phyloP scores from a whole-genome alignment of 2,797 vertebrate species.

The Takifugu rubripes region DNA sequence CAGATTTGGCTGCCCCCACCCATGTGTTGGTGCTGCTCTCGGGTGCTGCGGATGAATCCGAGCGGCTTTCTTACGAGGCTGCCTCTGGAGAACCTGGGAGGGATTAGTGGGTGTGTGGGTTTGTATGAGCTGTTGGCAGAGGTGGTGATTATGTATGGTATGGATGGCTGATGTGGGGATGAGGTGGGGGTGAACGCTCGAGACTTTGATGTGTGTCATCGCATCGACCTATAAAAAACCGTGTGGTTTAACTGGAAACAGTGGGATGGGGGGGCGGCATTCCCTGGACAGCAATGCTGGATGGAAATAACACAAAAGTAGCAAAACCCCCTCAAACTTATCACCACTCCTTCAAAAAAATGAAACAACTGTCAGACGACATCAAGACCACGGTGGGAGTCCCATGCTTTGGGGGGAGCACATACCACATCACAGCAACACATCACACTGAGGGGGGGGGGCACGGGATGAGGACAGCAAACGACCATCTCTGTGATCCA shows the following conservation, averaged over 20 bases:
- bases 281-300: slow-evolving; percentile 58
- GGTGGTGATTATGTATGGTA: slow-evolving; percentile 32
- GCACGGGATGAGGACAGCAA: slow-evolving; percentile 69
- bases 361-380: slow-evolving; percentile 35
- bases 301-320: slow-evolving; percentile 52
- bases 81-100: slow-evolving; percentile 60
- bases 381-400: slow-evolving; percentile 51
- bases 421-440: slow-evolving; percentile 43
- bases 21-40: slow-evolving; percentile 26
- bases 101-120: slow-evolving; percentile 59
- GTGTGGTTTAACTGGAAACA: slow-evolving; percentile 23
- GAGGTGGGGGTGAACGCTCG: slow-evolving; percentile 29
- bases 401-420: slow-evolving; percentile 67
- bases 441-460: slow-evolving; percentile 41
- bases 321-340: slow-evolving; percentile 31
- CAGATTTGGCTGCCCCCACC: slow-evolving; percentile 16
- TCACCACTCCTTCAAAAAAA: slow-evolving; percentile 36
- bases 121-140: slow-evolving; percentile 35
- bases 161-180: slow-evolving; percentile 47
- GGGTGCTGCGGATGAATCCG: slow-evolving; percentile 10
- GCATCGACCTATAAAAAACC: slow-evolving; percentile 30
- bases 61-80: slow-evolving; percentile 13
- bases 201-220: slow-evolving; percentile 13
- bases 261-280: slow-evolving; percentile 50
- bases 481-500: neutral